Evolutionary conservation across 2,797 vertebrate species (phyloP), one percentile per base, ranked within the genome.

Genomic region (Tarsius wallacei): DNA sequence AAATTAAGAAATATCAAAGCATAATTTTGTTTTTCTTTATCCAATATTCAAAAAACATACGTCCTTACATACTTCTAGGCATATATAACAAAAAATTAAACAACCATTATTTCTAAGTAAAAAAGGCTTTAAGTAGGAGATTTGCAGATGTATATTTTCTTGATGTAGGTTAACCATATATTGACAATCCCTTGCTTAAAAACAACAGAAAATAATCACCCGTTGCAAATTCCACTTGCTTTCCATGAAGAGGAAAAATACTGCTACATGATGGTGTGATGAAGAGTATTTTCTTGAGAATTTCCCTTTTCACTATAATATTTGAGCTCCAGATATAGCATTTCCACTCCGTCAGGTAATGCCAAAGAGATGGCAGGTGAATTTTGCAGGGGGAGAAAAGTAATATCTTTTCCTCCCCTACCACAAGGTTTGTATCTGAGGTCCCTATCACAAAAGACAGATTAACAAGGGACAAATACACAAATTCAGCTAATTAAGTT

Each of bases 11-110:
- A 68, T 14, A 71, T 26, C 36, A 4, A 91, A 88, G 21, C 15
- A 55, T 93, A 88, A 97, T 94, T 95, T 96, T 95, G 17, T 90
- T 94, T 94, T 91, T 13, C 49, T 80, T 92, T 94, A 70, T 91
- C 95, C 55, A 92, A 14, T 93, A 71, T 90, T 92, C 71, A 78
- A 96, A 96, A 22, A 42, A 71, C 21, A 36, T 86, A 55, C 59
- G 97, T 96, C 89, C 33, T 59, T 71, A 76, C 47, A 86, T 82
- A 16, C 64, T 82, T 86, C 85, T 83, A 83, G 42, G 63, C 15
- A 83, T 66, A 78, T 78, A 55, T 53, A 78, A 85, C 19, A 64
- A 84, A 77, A 88, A 59, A 63, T 90, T 77, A 85, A 96, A 95
- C 2, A 90, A 64, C 10, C 5, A 74, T 83, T 17, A 59, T 47